Evolutionary conservation across 2,888 invertebrate genomes (phyloP), one percentile per base, ranked within the genome.

Genomic region (Strigamia maritima): DNA sequence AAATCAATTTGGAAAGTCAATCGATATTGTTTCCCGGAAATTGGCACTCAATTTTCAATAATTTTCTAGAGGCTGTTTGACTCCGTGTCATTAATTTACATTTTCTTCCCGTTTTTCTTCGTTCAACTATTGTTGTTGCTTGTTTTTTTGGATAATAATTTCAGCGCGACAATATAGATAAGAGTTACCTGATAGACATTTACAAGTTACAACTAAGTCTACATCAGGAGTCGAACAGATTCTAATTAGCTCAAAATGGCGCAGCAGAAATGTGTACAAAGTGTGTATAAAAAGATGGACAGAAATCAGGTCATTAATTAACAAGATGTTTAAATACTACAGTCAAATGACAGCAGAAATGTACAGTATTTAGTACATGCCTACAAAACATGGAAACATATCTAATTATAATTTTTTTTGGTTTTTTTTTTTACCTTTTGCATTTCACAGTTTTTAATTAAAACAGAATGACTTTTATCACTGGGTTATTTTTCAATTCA

Each of bases 321-420:
- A 78, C 78, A 78, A 78, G 78, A 78, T 38, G 28, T 78, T 78
- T 78, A 78, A 78, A 78, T 78, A 26, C 78, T 78, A 78, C 54
- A 60, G 40, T 78, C 54, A 78, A 78, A 78, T 78, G 78, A 78
- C 78, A 78, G 78, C 78, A 78, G 78, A 78, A 78, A 78, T 78
- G 54, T 78, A 78, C 78, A 78, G 28, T 49, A 49, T 14, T 49
- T 49, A 31, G 49, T 49, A 49, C 49, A 49, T 49, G 78, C 78
- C 78, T 78, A 78, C 78, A 78, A 78, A 78, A 78, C 78, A 78
- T 78, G 54, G 31, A 77, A 78, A 78, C 78, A 78, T 78, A 16
- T 19, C 54, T 28, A 19, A 78, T n/a, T 49, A 49, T 49, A 49
- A 49, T 49, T 49, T 49, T 49, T 49, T 49, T 49, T 49, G 49